A percentile compares a stretch with the other conserved stretches of the same genome.
Evolutionary conservation across 1,140 invertebrate genomes (phyloP).

Genomic region (Cryptotermes secundus): DNA sequence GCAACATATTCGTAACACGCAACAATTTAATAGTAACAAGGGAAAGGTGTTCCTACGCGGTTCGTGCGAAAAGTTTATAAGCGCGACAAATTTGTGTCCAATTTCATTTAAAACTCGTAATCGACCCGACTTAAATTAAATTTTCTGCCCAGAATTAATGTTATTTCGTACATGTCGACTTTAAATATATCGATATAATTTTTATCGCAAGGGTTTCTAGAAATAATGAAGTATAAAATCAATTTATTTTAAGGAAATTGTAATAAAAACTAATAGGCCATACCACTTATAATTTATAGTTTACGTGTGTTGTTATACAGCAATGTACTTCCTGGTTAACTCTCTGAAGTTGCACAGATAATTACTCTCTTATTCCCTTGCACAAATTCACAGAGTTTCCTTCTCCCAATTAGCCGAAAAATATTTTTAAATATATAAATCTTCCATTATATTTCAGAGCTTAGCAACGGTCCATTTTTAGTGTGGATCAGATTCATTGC

Average conservation of each 20-base stretch:
- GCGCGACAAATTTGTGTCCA: no score
- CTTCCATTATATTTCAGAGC: not conserved
- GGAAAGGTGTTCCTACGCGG: no score
- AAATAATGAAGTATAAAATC: not conserved
- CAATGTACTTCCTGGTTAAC: not conserved
- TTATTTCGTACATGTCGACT: no score
- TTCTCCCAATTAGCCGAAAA: not conserved
- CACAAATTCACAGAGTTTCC: not conserved
- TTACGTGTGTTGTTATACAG: not conserved
- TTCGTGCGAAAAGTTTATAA: no score
- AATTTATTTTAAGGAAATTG: not conserved
- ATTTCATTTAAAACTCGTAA: no score
- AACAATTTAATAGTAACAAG: no score
- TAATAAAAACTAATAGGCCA: not conserved
- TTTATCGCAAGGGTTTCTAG: not conserved
- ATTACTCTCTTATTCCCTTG: not conserved
- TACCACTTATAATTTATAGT: not conserved
- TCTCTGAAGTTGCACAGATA: not conserved
- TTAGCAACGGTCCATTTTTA: not conserved
- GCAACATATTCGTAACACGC: no score
- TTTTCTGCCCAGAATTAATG: no score
- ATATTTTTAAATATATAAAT: not conserved
- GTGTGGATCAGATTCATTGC: not conserved
- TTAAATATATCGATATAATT: not conserved
- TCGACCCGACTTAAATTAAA: no score